Conservation (phyloP, 2,888 invertebrate genomes). For the Xanthorhoe designata region DNA sequence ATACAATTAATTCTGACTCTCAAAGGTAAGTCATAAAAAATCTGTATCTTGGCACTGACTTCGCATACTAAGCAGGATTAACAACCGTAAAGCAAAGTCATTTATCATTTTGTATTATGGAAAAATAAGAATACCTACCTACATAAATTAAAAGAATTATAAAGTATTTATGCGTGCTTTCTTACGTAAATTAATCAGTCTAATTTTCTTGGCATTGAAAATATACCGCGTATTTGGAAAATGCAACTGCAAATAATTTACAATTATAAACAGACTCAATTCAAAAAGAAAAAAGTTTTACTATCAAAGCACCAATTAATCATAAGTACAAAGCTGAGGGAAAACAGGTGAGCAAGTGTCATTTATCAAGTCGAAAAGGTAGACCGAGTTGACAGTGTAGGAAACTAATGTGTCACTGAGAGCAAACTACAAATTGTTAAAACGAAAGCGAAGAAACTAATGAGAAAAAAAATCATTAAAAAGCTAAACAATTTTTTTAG, state of each 20-base stretch:
- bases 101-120: slow-evolving; percentile 60
- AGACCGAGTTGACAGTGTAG: slow-evolving; percentile 30
- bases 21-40: slow-evolving; percentile 3
- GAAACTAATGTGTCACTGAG: slow-evolving; percentile 24
- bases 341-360: slow-evolving; percentile 28
- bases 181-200: neutral
- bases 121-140: slow-evolving; percentile 45
- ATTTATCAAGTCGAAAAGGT: slow-evolving; percentile 37
- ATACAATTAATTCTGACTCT: slow-evolving; percentile 1
- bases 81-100: slow-evolving; percentile 61
- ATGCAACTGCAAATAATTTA: neutral
- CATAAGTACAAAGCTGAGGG: neutral
- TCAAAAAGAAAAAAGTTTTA: slow-evolving; percentile 9
- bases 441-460: neutral
- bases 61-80: slow-evolving; percentile 60
- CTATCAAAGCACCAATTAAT: neutral
- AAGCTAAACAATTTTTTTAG: neutral
- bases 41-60: slow-evolving; percentile 65
- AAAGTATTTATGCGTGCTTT: neutral
- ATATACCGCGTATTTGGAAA: neutral
- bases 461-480: no score
- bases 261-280: slow-evolving; percentile 14
- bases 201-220: slow-evolving; percentile 6
- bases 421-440: slow-evolving; percentile 29
- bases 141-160: neutral